A percentile compares a stretch with the other conserved stretches of the same genome.
These are phyloP conservation scores for Leucopsar rothschildi DNA, from an alignment of 2,113 vertebrate species.

Conservation along the genomic window DNA sequence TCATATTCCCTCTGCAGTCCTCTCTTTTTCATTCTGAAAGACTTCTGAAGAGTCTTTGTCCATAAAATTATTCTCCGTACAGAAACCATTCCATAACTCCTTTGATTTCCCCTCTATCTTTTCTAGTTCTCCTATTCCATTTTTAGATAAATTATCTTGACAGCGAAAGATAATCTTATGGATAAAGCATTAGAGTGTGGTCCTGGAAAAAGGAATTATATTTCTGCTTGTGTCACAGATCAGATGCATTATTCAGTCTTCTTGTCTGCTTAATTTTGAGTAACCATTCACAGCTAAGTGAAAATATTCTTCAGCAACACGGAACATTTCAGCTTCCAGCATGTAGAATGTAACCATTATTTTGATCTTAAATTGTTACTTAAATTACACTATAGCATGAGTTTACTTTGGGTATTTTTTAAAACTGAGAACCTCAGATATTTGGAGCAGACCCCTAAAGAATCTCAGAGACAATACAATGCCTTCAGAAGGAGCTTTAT, in stretches of 20 bases:
- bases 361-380: background rate
- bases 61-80: background rate
- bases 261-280: conserved; percentile 13
- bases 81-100: background rate
- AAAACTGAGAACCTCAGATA: background rate
- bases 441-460: background rate
- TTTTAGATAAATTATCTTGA: background rate
- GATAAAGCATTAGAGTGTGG: background rate
- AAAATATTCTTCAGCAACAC: background rate
- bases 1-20: background rate
- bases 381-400: background rate
- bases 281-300: background rate
- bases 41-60: background rate
- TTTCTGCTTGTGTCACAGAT: background rate
- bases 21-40: background rate
- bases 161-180: background rate
- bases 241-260: background rate
- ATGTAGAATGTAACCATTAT: background rate
- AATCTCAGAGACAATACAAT: background rate
- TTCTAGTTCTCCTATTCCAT: background rate
- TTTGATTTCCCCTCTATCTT: background rate
- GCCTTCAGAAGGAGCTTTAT: background rate
- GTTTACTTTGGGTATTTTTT: background rate
- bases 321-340: background rate
- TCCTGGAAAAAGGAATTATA: background rate